phyloP scores from a whole-genome alignment of 2,888 invertebrate genomes.

The Microctonus aethiopoides region DNA sequence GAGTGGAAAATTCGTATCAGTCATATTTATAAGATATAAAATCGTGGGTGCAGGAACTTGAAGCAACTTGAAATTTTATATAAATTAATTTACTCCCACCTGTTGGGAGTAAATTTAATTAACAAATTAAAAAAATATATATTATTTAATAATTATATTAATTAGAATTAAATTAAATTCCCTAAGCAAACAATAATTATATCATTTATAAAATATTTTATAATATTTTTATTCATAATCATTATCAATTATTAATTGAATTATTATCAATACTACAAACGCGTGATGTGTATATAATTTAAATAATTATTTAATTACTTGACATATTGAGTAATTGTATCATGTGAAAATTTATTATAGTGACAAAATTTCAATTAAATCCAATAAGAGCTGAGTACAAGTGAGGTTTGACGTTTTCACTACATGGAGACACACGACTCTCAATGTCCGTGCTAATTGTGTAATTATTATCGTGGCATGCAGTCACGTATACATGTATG shows the following conservation, averaged over 20 bases:
- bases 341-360: conserved; percentile 24
- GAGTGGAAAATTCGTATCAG: conserved; percentile 42
- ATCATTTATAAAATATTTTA: too few relatives aligned
- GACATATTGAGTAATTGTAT: conserved; percentile 7
- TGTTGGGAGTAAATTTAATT: too few relatives aligned
- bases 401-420: neutral
- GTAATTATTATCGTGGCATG: conserved; percentile 43
- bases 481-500: conserved; percentile 17
- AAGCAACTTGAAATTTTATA: neutral
- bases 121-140: neutral
- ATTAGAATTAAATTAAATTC: too few relatives aligned
- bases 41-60: conserved; percentile 32
- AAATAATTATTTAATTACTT: conserved; percentile 20
- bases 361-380: conserved; percentile 41
- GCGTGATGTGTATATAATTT: neutral
- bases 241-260: too few relatives aligned
- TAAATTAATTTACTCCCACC: neutral
- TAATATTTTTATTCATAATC: too few relatives aligned
- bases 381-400: conserved; percentile 4
- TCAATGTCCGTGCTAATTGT: conserved; percentile 36
- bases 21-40: conserved; percentile 31
- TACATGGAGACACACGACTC: neutral
- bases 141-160: too few relatives aligned
- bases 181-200: too few relatives aligned
- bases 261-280: too few relatives aligned